phyloP scores from a whole-genome alignment of 2,797 vertebrate genomes.

The Peromyscus melanophrys region DNA sequence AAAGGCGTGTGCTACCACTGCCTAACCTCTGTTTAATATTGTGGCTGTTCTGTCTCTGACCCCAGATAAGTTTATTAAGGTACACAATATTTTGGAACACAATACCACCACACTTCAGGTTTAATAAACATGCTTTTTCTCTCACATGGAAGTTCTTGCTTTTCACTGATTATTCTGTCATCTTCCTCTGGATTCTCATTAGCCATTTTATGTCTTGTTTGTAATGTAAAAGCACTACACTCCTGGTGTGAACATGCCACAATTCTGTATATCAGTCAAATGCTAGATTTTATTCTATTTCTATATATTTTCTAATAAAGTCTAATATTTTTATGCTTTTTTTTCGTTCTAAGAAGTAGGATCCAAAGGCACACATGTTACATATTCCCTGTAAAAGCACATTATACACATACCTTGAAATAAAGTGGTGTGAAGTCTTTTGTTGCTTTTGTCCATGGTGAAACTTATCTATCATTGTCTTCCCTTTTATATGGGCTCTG shows the following conservation, averaged over 20 bases:
- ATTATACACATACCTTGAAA: constrained; percentile 25
- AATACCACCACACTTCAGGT: too few species aligned
- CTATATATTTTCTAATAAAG: constrained; percentile 38
- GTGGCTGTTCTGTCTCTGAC: too few species aligned
- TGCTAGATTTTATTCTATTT: constrained; percentile 50
- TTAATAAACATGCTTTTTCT: constrained; percentile 53
- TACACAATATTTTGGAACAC: too few species aligned
- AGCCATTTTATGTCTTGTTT: constrained; percentile 48
- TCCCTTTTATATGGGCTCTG: constrained; percentile 6
- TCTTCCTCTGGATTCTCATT: constrained; percentile 42
- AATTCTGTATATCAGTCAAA: not conserved
- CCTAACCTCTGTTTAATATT: too few species aligned
- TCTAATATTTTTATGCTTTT: constrained; percentile 23
- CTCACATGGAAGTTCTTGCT: not conserved
- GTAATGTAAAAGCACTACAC: constrained; percentile 31
- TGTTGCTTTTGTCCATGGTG: not conserved
- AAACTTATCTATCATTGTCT: constrained; percentile 60
- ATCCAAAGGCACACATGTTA: not conserved
- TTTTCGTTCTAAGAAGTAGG: not conserved
- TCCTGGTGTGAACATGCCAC: constrained; percentile 38
- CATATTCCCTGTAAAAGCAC: not conserved
- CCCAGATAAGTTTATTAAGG: too few species aligned
- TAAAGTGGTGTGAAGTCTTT: not conserved
- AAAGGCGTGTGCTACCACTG: too few species aligned
- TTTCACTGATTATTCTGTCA: constrained; percentile 41